These are phyloP conservation scores for Tinea pellionella DNA, from an alignment of 2,888 invertebrate genomes.

Conservation along the genomic window DNA sequence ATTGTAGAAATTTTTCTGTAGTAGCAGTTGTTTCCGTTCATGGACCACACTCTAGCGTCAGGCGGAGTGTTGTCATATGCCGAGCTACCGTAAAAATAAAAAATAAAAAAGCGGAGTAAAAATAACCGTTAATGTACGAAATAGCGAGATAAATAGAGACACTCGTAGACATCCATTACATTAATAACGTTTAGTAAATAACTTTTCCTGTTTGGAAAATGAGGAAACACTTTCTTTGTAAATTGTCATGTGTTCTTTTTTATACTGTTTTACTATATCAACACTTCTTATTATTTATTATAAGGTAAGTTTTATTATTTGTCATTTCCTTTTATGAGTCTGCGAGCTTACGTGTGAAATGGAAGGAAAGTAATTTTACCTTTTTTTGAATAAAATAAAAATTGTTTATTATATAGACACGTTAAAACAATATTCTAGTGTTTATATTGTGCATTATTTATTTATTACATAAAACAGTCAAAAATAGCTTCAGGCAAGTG, in stretches of 20 bases:
- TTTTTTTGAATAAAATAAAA: no score
- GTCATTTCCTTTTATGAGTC: background rate
- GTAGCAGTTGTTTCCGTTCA: no score
- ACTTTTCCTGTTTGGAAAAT: background rate
- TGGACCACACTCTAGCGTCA: no score
- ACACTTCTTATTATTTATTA: conserved; percentile 9
- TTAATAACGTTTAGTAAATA: conserved; percentile 4
- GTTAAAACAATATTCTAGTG: no score
- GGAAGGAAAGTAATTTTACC: no score
- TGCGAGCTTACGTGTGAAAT: background rate
- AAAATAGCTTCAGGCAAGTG: no score
- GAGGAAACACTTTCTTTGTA: background rate
- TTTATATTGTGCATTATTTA: no score
- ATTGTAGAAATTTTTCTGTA: no score
- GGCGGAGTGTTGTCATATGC: no score
- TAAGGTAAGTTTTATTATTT: conserved; percentile 1
- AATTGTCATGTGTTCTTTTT: background rate
- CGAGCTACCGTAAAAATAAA: no score
- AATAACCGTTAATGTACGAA: background rate
- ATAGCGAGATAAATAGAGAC: background rate
- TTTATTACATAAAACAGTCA: no score
- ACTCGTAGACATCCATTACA: conserved; percentile 1
- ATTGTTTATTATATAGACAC: no score
- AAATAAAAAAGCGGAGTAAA: background rate
- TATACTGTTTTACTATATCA: background rate